Evolutionary conservation across 1,140 invertebrate species (phyloP), one percentile per base, ranked within the genome.

Genomic region (Drosophila kanapiae): DNA sequence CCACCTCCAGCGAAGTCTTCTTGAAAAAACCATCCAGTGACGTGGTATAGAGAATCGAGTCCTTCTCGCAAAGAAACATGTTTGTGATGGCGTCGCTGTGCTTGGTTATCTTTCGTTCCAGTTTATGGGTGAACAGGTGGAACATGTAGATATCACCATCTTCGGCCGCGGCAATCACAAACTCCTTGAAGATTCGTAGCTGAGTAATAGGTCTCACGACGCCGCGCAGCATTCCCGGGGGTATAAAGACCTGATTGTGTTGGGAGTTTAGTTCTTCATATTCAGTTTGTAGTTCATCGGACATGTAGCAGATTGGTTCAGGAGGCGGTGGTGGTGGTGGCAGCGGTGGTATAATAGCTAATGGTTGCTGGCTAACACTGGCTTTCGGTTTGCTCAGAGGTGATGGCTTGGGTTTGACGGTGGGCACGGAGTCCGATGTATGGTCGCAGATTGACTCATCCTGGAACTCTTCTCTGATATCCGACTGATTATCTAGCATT

Each of bases 61-160:
- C 76, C 42, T 72, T 59, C 7, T 81, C 64, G 47, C 75, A 78
- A 13, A 92, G 51, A 69, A 53, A 81, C 78, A 93, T 92, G 43
- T 92, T 77, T 1, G 91, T 93, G 11, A 92, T 92, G 38, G 84
- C 84, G 27, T 93, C 91, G n/a, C 82, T 85, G 58, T 93, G 92
- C 49, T 92, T 91, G n/a, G 79, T 42, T 40, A 94, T 83, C 14
- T 94, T 93, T 14, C 82, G 91, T 23, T 94, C 71, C 13, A 94
- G 80, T 48, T 93, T 93, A 10, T 94, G 93, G n/a, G 92, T 93
- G 33, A 60, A 47, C 3, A 80, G 78, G 67, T 90, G 93, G 67
- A 94, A 94, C 82, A 94, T 93, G 72, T 94, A 95, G 4, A 95
- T 91, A 75, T 94, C 94, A 16, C 94, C 94, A 72, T 94, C 94